Evolutionary conservation across 2,797 vertebrate genomes (phyloP).

Genomic region (Kryptopterus vitreolus): DNA sequence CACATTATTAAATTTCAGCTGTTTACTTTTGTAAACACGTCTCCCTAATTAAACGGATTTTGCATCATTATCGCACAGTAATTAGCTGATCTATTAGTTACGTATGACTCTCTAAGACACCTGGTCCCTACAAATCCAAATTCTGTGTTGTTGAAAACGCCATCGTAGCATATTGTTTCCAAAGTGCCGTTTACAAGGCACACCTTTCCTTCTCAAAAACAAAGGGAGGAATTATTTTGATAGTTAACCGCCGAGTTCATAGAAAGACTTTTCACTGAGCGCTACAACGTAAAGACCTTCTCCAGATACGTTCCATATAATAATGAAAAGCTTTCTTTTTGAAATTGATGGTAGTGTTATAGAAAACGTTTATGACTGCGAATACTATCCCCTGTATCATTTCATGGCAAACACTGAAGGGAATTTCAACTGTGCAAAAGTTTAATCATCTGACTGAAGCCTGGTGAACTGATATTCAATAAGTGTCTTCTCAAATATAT

Average conservation of each 20-base stretch:
- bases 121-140: background rate
- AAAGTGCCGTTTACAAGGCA: background rate
- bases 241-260: background rate
- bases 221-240: slow-evolving; percentile 6
- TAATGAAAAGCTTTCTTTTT: no score
- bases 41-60: background rate
- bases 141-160: background rate
- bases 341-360: background rate
- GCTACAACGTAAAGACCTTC: background rate
- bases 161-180: background rate
- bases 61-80: background rate
- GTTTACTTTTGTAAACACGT: background rate
- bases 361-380: background rate
- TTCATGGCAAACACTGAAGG: background rate
- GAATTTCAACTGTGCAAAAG: background rate
- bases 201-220: slow-evolving; percentile 11
- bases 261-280: background rate
- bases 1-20: background rate
- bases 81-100: background rate
- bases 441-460: background rate
- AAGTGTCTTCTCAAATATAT: background rate
- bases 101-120: background rate
- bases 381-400: background rate
- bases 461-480: background rate
- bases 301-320: background rate